Percentiles rank a stretch among this genome's conserved stretches.
Conservation (phyloP, 2,888 invertebrate genomes). For the Melipona beecheii region DNA sequence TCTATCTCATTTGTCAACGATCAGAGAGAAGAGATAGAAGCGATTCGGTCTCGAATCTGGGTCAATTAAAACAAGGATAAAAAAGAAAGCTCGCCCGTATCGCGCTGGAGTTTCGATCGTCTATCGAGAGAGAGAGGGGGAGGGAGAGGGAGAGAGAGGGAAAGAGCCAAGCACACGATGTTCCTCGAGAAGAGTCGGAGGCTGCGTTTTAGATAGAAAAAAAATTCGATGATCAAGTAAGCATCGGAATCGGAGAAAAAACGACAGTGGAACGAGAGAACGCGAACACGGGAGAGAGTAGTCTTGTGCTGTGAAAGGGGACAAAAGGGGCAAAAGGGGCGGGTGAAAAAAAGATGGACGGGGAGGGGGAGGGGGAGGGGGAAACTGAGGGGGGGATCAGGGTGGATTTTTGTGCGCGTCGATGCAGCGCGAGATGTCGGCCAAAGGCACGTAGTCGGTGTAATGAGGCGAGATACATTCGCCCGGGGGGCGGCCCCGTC, state of each 20-base stretch:
- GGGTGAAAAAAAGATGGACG: not conserved
- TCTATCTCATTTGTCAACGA: not conserved
- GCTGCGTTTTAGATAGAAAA: not conserved
- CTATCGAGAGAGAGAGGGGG: not conserved
- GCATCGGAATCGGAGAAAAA: not conserved
- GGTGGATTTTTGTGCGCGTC: constrained; percentile 72
- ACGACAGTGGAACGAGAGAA: not conserved
- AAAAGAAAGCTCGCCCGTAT: constrained; percentile 1
- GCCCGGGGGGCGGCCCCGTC: constrained; percentile 57
- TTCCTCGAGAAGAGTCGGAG: not conserved
- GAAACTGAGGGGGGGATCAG: constrained; percentile 34
- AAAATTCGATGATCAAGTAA: constrained; percentile 4
- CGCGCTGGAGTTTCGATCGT: not conserved
- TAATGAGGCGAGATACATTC: constrained; percentile 81
- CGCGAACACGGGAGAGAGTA: not conserved
- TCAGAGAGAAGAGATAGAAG: not conserved
- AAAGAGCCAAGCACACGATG: not conserved
- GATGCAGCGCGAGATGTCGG: constrained; percentile 75
- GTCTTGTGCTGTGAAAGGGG: not conserved
- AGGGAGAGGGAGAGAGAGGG: too few species aligned
- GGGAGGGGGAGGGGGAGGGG: not conserved
- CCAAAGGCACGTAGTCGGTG: constrained; percentile 76
- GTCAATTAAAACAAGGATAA: constrained; percentile 13
- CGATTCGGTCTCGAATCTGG: not conserved
- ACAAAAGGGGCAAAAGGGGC: not conserved